Evolutionary conservation across 2,113 vertebrate species (phyloP).

Genomic region (Eidolon helvum): DNA sequence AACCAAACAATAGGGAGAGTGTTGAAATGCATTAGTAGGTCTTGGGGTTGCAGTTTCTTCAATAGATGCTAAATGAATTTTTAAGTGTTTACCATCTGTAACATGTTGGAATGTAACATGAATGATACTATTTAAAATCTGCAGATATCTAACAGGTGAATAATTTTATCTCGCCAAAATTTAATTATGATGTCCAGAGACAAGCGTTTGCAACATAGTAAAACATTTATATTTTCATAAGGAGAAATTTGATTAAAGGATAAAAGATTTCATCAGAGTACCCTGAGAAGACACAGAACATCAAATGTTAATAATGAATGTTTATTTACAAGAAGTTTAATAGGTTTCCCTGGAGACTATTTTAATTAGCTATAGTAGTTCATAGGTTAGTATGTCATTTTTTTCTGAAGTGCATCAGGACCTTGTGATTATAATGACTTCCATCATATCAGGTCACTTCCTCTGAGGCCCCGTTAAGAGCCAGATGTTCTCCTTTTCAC

Average conservation of each 20-base stretch:
- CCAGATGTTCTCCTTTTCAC: conserved; percentile 84
- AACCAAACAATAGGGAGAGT: neutral
- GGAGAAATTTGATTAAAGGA: conserved; percentile 43
- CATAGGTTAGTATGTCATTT: conserved; percentile 72
- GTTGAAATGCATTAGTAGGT: neutral
- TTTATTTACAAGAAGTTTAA: conserved; percentile 73
- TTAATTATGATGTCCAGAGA: conserved; percentile 29
- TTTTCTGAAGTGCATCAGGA: conserved; percentile 52
- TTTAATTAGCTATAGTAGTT: conserved; percentile 79
- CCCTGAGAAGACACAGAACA: conserved; percentile 31
- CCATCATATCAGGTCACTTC: conserved; percentile 86
- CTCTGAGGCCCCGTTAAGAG: conserved; percentile 83
- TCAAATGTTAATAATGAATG: conserved; percentile 80
- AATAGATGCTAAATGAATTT: neutral
- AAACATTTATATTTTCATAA: conserved; percentile 38
- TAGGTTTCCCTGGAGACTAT: conserved; percentile 75
- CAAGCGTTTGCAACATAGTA: neutral
- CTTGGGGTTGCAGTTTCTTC: neutral
- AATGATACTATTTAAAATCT: neutral
- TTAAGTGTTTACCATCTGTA: neutral
- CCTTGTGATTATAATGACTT: conserved; percentile 59
- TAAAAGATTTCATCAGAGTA: conserved; percentile 28
- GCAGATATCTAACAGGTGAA: conserved; percentile 36
- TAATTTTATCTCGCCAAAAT: conserved; percentile 19
- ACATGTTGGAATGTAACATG: neutral